These are phyloP conservation scores for Bombyx huttoni DNA, from an alignment of 2,888 invertebrate species.

Conservation along the genomic window DNA sequence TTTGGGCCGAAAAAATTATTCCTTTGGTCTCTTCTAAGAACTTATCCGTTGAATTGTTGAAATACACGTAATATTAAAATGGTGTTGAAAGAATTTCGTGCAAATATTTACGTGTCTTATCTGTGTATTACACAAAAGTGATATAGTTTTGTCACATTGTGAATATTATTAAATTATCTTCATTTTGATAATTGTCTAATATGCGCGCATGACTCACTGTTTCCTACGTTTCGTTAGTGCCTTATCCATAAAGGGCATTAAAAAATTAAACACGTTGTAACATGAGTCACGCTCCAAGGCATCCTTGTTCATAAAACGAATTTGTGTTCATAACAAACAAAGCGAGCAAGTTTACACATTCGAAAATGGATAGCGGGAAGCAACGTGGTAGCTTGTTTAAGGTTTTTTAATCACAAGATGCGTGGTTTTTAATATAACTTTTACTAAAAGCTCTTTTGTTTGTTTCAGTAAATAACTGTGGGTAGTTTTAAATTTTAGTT, in stretches of 20 bases:
- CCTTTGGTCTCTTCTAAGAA: too few species aligned
- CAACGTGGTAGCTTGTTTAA: not conserved
- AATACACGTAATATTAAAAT: too few species aligned
- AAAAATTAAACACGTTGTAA: not conserved
- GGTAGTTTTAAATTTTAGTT: not conserved
- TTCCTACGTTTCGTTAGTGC: not conserved
- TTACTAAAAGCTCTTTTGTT: not conserved
- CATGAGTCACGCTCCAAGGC: not conserved
- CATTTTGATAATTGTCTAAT: not conserved
- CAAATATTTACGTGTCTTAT: too few species aligned
- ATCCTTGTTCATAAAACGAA: not conserved
- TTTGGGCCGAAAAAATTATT: too few species aligned
- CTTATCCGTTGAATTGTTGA: too few species aligned
- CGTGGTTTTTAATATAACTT: not conserved
- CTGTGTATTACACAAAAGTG: too few species aligned
- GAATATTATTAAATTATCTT: not conserved
- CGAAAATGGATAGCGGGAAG: not conserved
- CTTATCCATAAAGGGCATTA: not conserved
- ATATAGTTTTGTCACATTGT: too few species aligned
- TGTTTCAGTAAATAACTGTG: not conserved
- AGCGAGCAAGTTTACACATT: not conserved
- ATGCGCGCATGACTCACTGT: not conserved
- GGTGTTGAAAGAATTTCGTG: too few species aligned
- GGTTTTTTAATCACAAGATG: not conserved
- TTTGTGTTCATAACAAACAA: slow-evolving; percentile 1